phyloP scores from a whole-genome alignment of 1,140 invertebrate genomes.

The Drosophila littoralis region DNA sequence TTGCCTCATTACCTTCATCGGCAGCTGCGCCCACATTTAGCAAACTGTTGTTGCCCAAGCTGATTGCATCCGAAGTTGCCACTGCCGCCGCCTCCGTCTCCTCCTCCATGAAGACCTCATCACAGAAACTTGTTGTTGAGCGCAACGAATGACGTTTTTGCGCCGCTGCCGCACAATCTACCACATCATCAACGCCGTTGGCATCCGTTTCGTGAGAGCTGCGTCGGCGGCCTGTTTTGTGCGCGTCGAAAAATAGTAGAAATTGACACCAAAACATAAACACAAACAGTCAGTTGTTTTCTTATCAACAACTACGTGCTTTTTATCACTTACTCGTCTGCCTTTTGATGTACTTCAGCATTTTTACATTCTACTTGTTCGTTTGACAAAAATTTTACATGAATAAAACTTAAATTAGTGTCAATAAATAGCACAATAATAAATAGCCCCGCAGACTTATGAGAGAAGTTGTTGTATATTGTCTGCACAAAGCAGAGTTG shows the following conservation, averaged over 20 bases:
- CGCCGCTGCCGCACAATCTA: slow-evolving; percentile 45
- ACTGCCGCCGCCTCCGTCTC: slow-evolving; percentile 23
- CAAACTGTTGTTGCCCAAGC: slow-evolving; percentile 53
- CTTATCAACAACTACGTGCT: background rate
- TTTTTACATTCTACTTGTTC: slow-evolving; percentile 62
- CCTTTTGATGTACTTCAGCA: slow-evolving; percentile 81
- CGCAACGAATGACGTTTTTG: slow-evolving; percentile 76
- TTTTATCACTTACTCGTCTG: slow-evolving; percentile 71
- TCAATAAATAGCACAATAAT: slow-evolving; percentile 18
- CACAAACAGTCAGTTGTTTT: slow-evolving; percentile 25
- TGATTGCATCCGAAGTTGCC: slow-evolving; percentile 48
- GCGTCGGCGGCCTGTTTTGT: slow-evolving; percentile 61
- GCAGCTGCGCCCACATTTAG: slow-evolving; percentile 41
- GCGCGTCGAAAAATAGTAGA: slow-evolving; percentile 29
- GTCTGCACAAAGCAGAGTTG: slow-evolving; percentile 5
- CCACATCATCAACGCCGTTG: slow-evolving; percentile 55
- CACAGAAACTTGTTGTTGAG: slow-evolving; percentile 82
- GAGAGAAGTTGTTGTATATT: slow-evolving; percentile 11
- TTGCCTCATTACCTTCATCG: slow-evolving; percentile 69
- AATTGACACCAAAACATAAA: slow-evolving; percentile 24
- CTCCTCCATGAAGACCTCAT: slow-evolving; percentile 75
- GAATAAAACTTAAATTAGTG: slow-evolving; percentile 2
- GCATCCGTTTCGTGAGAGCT: slow-evolving; percentile 62
- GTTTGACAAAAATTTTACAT: slow-evolving; percentile 8
- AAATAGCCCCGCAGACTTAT: background rate